Evolutionary conservation across 1,140 invertebrate species (phyloP).

Genomic region (Drosophila equinoxialis): DNA sequence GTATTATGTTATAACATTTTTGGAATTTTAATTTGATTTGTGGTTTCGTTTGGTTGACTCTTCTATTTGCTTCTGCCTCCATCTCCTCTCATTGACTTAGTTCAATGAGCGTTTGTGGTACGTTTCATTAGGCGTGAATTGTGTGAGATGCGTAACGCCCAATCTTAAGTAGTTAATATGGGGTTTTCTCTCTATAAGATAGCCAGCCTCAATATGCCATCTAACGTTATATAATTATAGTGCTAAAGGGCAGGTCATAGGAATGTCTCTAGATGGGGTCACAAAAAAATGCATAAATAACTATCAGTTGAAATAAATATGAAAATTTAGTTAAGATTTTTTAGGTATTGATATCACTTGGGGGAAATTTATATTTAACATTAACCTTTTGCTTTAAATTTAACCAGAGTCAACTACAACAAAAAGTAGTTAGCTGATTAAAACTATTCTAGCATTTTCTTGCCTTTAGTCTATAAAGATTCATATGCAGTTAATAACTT

Average conservation of each 20-base stretch:
- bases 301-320: not conserved
- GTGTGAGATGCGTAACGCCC: constrained; percentile 51
- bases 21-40: constrained; percentile 77
- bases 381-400: too few relatives aligned
- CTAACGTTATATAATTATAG: constrained; percentile 61
- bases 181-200: constrained; percentile 31
- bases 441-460: too few relatives aligned
- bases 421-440: too few relatives aligned
- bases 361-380: not conserved
- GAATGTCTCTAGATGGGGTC: constrained; percentile 28
- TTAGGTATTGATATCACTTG: not conserved
- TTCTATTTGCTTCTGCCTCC: not conserved
- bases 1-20: constrained; percentile 49
- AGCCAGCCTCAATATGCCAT: constrained; percentile 6
- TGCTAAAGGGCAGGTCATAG: constrained; percentile 11
- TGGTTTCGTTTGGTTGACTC: constrained; percentile 55
- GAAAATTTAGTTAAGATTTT: constrained; percentile 1
- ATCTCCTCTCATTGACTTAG: constrained; percentile 18
- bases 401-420: too few relatives aligned
- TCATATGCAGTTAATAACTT: too few relatives aligned
- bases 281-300: constrained; percentile 11
- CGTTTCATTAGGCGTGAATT: constrained; percentile 48
- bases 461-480: too few relatives aligned
- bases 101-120: constrained; percentile 45
- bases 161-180: constrained; percentile 61